Evolutionary conservation across 2,888 invertebrate species (phyloP).

Genomic region (Pogonocherus hispidulus): DNA sequence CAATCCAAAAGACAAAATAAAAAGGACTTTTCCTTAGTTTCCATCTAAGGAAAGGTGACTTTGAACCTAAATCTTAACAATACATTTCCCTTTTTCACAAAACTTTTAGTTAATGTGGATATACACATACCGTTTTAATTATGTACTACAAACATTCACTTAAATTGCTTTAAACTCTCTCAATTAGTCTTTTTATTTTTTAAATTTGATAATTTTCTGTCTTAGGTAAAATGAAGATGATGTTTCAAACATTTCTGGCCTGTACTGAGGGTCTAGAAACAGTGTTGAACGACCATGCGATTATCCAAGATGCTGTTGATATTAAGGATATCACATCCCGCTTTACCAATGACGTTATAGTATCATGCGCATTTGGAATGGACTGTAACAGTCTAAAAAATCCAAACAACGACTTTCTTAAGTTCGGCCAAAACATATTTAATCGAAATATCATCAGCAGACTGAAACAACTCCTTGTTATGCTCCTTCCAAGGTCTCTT

Average conservation of each 20-base stretch:
- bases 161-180: too few relatives aligned
- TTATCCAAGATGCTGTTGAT: conserved; percentile 39
- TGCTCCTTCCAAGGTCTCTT: conserved; percentile 45
- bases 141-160: too few relatives aligned
- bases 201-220: too few relatives aligned
- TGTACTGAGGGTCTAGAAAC: conserved; percentile 61
- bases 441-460: conserved; percentile 26
- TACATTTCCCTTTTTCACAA: too few relatives aligned
- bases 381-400: conserved; percentile 72
- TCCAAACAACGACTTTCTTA: conserved; percentile 69
- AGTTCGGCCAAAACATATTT: conserved; percentile 51
- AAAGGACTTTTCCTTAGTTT: too few relatives aligned
- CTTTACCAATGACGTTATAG: conserved; percentile 73
- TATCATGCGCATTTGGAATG: conserved; percentile 73
- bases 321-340: conserved; percentile 70
- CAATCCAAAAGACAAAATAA: too few relatives aligned
- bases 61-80: too few relatives aligned
- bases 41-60: too few relatives aligned
- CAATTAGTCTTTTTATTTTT: too few relatives aligned
- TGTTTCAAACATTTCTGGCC: conserved; percentile 74
- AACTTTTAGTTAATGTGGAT: too few relatives aligned
- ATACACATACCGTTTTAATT: too few relatives aligned
- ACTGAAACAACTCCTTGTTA: conserved; percentile 21
- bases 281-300: conserved; percentile 36
- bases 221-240: conserved; percentile 76